Conservation (phyloP, 1,140 invertebrate genomes). For the Lordiphosa mommai region DNA sequence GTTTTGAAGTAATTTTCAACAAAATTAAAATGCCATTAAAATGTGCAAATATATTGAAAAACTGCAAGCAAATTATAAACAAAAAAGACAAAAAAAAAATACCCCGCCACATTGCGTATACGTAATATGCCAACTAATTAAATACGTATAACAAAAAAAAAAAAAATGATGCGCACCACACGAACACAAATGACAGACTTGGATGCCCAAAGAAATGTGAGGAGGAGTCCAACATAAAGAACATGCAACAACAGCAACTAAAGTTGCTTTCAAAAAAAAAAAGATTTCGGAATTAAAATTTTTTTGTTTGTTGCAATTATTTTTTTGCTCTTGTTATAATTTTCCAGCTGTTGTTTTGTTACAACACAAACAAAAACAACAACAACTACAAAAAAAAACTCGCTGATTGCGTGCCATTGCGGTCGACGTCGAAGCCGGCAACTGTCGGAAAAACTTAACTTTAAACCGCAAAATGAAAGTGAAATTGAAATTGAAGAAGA, state of each 20-base stretch:
- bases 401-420: slow-evolving; percentile 56
- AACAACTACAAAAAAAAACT: slow-evolving; percentile 13
- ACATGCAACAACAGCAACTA: slow-evolving; percentile 5
- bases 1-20: slow-evolving; percentile 9
- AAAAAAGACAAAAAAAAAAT: slow-evolving; percentile 8
- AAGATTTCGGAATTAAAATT: slow-evolving; percentile 35
- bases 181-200: slow-evolving; percentile 16
- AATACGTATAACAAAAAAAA: slow-evolving; percentile 16
- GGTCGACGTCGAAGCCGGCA: slow-evolving; percentile 31
- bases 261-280: slow-evolving; percentile 2
- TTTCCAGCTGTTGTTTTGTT: slow-evolving; percentile 54
- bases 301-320: slow-evolving; percentile 30
- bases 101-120: slow-evolving; percentile 39
- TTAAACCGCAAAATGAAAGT: slow-evolving; percentile 71
- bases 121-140: slow-evolving; percentile 24
- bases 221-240: slow-evolving; percentile 12
- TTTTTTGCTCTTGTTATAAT: slow-evolving; percentile 60
- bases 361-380: slow-evolving; percentile 47
- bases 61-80: slow-evolving; percentile 21
- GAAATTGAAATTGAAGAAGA: slow-evolving; percentile 73
- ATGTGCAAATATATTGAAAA: slow-evolving; percentile 46
- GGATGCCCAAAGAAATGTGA: neutral
- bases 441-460: slow-evolving; percentile 69
- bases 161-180: slow-evolving; percentile 23
- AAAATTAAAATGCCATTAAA: slow-evolving; percentile 48